Percentiles rank a stretch among this genome's conserved stretches.
phyloP scores from a whole-genome alignment of 1,140 invertebrate genomes.

The Scaptomyza graminum region DNA sequence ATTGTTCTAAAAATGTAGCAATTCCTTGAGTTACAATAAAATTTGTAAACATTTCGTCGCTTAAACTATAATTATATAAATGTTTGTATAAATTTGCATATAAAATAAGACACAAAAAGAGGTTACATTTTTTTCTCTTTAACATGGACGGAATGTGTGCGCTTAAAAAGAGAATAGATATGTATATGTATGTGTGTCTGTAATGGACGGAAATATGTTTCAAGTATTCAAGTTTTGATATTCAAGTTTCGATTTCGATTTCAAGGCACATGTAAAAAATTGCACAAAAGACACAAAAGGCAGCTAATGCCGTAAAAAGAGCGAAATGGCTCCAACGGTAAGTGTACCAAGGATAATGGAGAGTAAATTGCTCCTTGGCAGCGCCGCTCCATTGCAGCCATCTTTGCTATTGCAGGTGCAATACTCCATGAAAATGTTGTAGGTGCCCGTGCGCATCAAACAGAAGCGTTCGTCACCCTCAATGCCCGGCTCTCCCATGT shows the following conservation, averaged over 20 bases:
- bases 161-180: not conserved
- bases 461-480: slow-evolving; percentile 95
- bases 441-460: slow-evolving; percentile 94
- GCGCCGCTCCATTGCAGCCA: slow-evolving; percentile 90
- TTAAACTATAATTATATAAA: slow-evolving; percentile 40
- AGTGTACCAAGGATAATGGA: slow-evolving; percentile 96
- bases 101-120: slow-evolving; percentile 28
- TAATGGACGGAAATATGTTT: slow-evolving; percentile 51
- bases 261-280: slow-evolving; percentile 58
- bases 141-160: slow-evolving; percentile 27
- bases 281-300: not conserved
- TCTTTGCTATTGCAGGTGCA: slow-evolving; percentile 97
- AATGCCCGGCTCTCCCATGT: slow-evolving; percentile 94
- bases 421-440: slow-evolving; percentile 97
- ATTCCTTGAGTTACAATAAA: slow-evolving; percentile 58
- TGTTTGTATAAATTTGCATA: slow-evolving; percentile 40
- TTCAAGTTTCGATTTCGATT: slow-evolving; percentile 40
- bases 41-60: slow-evolving; percentile 51
- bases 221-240: slow-evolving; percentile 42
- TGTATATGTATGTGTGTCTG: slow-evolving; percentile 2
- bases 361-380: slow-evolving; percentile 32
- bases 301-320: slow-evolving; percentile 50
- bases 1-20: slow-evolving; percentile 61
- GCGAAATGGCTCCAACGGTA: slow-evolving; percentile 97
- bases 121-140: slow-evolving; percentile 42